Conservation (phyloP, 2,888 invertebrate genomes). For the Bombylius major region DNA sequence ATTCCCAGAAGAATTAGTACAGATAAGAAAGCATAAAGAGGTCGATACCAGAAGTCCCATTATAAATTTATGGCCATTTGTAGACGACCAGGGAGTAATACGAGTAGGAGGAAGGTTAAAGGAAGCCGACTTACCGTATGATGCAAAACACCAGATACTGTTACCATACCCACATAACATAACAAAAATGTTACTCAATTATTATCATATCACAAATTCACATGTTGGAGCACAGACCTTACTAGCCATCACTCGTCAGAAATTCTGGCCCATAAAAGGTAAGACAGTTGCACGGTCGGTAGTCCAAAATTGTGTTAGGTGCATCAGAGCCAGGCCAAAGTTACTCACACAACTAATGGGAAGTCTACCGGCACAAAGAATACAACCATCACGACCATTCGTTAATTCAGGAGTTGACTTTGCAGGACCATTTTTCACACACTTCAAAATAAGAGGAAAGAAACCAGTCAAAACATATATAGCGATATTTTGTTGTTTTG, state of each 20-base stretch:
- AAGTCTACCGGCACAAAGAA: neutral
- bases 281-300: conserved; percentile 9
- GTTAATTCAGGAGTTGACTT: neutral
- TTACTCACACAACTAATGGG: conserved; percentile 16
- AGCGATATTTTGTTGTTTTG: conserved; percentile 14
- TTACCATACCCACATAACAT: too few relatives aligned
- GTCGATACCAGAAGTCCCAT: too few relatives aligned
- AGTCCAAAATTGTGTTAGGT: conserved; percentile 11
- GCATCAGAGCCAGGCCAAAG: conserved; percentile 9
- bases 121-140: neutral
- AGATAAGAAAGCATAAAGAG: too few relatives aligned
- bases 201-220: too few relatives aligned
- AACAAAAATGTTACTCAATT: too few relatives aligned
- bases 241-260: conserved; percentile 9
- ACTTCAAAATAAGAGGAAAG: neutral
- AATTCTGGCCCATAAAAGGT: conserved; percentile 18
- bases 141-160: neutral
- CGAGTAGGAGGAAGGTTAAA: neutral
- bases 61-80: too few relatives aligned
- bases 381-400: too few relatives aligned
- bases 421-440: neutral
- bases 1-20: too few relatives aligned
- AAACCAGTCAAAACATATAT: conserved; percentile 10
- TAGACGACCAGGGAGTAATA: neutral
- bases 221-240: conserved; percentile 1